Conservation (phyloP, 2,113 vertebrate species). For the Alaudala cheleensis region DNA sequence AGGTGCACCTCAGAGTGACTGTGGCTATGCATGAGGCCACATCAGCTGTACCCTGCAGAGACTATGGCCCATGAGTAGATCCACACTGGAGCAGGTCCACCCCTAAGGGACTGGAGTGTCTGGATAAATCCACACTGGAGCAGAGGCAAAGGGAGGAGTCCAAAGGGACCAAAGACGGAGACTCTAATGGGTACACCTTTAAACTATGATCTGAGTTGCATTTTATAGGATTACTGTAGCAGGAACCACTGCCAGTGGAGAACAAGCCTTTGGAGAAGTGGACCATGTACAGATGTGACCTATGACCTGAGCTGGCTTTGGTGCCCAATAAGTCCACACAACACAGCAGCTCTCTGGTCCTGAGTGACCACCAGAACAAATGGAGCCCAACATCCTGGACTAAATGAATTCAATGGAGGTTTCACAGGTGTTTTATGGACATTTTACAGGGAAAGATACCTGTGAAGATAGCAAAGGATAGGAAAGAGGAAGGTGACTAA, state of each 20-base stretch:
- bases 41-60: not conserved
- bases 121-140: not conserved
- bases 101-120: not conserved
- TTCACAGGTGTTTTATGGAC: not conserved
- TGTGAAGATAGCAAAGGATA: not conserved
- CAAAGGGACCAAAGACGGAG: not conserved
- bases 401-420: not conserved
- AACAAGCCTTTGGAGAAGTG: not conserved
- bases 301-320: not conserved
- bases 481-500: not conserved
- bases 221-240: not conserved
- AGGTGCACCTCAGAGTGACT: not conserved
- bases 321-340: not conserved
- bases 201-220: not conserved
- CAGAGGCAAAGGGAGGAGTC: not conserved
- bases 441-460: not conserved
- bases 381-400: not conserved
- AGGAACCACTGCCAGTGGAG: not conserved
- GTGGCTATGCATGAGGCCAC: not conserved
- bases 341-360: not conserved
- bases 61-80: not conserved
- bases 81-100: not conserved
- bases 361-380: not conserved
- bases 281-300: not conserved
- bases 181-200: not conserved